Evolutionary conservation across 2,888 invertebrate species (phyloP).

Genomic region (Quadriops clusia): DNA sequence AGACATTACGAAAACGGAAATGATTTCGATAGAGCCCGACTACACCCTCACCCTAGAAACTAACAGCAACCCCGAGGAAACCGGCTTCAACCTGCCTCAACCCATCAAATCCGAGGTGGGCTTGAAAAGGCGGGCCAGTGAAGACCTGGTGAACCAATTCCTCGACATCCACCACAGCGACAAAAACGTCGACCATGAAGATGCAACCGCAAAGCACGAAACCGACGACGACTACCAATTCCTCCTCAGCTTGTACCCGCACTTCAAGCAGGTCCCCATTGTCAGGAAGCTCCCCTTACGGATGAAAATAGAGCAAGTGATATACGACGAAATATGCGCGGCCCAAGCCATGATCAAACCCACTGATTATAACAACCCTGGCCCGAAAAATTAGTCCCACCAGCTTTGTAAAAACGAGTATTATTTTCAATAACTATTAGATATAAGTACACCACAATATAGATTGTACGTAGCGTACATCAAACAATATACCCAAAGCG

Average conservation of each 20-base stretch:
- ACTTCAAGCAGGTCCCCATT: slow-evolving; percentile 18
- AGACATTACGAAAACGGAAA: slow-evolving; percentile 17
- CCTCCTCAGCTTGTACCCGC: slow-evolving; percentile 19
- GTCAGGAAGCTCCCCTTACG: slow-evolving; percentile 19
- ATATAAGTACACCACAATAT: too few relatives aligned
- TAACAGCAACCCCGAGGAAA: slow-evolving; percentile 10
- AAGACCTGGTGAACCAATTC: slow-evolving; percentile 12
- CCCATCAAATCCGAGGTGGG: slow-evolving; percentile 13
- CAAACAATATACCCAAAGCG: too few relatives aligned
- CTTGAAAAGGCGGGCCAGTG: slow-evolving; percentile 11
- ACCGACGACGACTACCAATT: slow-evolving; percentile 21
- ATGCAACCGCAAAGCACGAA: slow-evolving; percentile 12
- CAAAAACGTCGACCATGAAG: too few relatives aligned
- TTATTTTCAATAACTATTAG: too few relatives aligned
- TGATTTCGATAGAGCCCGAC: slow-evolving; percentile 13
- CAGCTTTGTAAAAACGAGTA: too few relatives aligned
- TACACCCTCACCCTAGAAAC: slow-evolving; percentile 15
- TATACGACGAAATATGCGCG: slow-evolving; percentile 21
- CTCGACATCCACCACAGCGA: too few relatives aligned
- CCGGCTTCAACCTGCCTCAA: slow-evolving; percentile 10
- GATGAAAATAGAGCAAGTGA: slow-evolving; percentile 21
- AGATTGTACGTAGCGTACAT: too few relatives aligned
- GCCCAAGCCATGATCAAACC: too few relatives aligned
- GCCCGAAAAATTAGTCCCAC: too few relatives aligned
- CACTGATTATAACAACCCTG: too few relatives aligned